Conservation (phyloP, 2,113 vertebrate genomes). For the Elephas maximus region DNA sequence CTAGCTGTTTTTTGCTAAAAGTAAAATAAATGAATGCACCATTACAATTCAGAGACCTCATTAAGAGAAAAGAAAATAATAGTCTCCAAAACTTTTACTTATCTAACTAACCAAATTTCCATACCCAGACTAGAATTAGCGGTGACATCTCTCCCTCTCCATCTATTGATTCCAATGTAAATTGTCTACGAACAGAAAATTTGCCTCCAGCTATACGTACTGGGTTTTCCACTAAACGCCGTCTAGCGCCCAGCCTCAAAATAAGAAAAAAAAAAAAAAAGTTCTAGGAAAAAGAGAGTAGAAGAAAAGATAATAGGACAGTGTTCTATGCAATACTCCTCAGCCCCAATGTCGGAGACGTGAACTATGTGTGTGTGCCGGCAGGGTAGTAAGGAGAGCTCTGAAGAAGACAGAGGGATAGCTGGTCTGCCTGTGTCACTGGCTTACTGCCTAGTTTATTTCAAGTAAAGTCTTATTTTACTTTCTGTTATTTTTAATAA, state of each 20-base stretch:
- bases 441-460: constrained; percentile 11
- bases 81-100: not conserved
- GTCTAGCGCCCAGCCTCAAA: not conserved
- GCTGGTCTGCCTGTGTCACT: not conserved
- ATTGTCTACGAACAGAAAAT: not conserved
- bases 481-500: constrained; percentile 58
- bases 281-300: not conserved
- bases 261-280: constrained; percentile 4
- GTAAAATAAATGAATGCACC: not conserved
- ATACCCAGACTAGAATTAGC: not conserved
- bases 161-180: not conserved
- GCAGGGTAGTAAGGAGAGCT: not conserved
- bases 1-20: not conserved
- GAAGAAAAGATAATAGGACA: not conserved
- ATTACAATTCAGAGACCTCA: not conserved
- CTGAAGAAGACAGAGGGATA: not conserved
- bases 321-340: not conserved
- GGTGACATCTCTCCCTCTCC: not conserved
- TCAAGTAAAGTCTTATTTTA: not conserved
- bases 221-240: not conserved
- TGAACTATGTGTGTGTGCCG: not conserved
- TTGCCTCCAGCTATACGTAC: not conserved
- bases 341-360: not conserved
- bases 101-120: not conserved
- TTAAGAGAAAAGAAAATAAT: not conserved